A percentile compares a stretch with the other conserved stretches of the same genome.
Evolutionary conservation across 1,140 invertebrate species (phyloP).

Genomic region (Magallana angulata): DNA sequence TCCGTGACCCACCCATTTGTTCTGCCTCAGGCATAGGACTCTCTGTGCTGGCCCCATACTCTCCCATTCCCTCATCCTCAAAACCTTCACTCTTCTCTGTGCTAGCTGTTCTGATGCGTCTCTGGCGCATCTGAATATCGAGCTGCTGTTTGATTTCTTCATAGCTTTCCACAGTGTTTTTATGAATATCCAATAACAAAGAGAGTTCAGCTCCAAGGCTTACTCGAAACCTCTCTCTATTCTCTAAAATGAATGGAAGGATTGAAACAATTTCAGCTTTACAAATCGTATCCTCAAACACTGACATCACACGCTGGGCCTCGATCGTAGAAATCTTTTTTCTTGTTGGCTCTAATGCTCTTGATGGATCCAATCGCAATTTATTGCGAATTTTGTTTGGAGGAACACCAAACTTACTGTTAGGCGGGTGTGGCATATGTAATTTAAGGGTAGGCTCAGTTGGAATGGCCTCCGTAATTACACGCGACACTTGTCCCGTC

Average conservation of each 20-base stretch:
- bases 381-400: conserved; percentile 60
- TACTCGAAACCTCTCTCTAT: conserved; percentile 72
- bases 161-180: conserved; percentile 69
- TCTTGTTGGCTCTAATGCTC: conserved; percentile 77
- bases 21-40: conserved; percentile 30
- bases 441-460: conserved; percentile 68
- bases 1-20: conserved; percentile 45
- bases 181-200: conserved; percentile 72
- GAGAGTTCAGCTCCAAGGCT: conserved; percentile 72
- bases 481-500: conserved; percentile 51
- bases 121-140: conserved; percentile 62
- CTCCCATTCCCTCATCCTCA: conserved; percentile 25
- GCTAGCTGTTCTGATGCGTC: conserved; percentile 48
- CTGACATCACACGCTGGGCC: conserved; percentile 78
- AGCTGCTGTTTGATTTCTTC: conserved; percentile 70
- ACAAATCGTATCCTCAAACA: conserved; percentile 76
- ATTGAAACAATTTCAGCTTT: conserved; percentile 73
- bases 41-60: conserved; percentile 7
- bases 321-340: conserved; percentile 79
- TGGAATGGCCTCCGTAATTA: conserved; percentile 60
- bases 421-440: conserved; percentile 54
- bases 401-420: conserved; percentile 39
- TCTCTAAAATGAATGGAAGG: conserved; percentile 75
- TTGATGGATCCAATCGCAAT: conserved; percentile 72
- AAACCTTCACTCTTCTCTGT: conserved; percentile 53